phyloP scores from a whole-genome alignment of 2,113 vertebrate genomes.

The Hystrix cristata region DNA sequence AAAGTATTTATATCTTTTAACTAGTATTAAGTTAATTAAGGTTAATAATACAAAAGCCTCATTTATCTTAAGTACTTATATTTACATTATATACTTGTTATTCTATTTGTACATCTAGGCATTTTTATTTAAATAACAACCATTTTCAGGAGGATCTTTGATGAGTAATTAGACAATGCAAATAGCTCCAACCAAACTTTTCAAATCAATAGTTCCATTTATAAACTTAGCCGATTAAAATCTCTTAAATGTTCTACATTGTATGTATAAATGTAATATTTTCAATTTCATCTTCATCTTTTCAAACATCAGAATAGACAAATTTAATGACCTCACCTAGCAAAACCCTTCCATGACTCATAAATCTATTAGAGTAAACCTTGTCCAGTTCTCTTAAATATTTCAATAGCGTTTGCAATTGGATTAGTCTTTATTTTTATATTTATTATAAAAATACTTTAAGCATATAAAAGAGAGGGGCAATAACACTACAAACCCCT shows the following conservation, averaged over 20 bases:
- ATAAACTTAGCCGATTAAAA: conserved; percentile 10
- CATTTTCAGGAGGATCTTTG: neutral
- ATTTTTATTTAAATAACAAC: conserved; percentile 57
- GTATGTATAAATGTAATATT: neutral
- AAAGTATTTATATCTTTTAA: neutral
- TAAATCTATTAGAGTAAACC: neutral
- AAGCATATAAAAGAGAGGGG: neutral
- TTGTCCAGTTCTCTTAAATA: neutral
- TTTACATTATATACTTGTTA: neutral
- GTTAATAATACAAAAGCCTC: neutral
- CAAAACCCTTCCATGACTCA: neutral
- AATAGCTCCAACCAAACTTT: neutral
- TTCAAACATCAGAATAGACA: neutral
- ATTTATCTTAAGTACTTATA: conserved; percentile 11
- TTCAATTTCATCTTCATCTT: conserved; percentile 16
- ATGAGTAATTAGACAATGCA: neutral
- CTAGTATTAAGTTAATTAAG: neutral
- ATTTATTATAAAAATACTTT: neutral
- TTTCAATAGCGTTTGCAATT: neutral
- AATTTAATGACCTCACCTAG: neutral
- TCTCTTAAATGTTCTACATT: neutral
- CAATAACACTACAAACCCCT: neutral
- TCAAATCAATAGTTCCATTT: neutral
- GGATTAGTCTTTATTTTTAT: neutral
- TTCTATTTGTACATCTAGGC: neutral